phyloP scores from a whole-genome alignment of 2,113 vertebrate genomes.

The Lepus timidus region DNA sequence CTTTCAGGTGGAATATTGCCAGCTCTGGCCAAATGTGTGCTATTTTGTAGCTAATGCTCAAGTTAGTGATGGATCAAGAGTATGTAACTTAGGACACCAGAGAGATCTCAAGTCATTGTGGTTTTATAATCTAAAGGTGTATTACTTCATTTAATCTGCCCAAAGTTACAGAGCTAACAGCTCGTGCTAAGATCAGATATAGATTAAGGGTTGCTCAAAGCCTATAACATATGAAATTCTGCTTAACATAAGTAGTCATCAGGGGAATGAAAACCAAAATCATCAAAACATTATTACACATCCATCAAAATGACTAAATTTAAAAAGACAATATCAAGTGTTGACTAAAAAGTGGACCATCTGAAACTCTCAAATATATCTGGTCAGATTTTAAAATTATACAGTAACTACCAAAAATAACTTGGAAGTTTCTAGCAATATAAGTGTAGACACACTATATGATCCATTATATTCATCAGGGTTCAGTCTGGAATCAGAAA shows the following conservation, averaged over 20 bases:
- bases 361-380: background rate
- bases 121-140: background rate
- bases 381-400: background rate
- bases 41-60: background rate
- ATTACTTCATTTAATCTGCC: background rate
- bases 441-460: background rate
- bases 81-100: background rate
- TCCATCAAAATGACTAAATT: background rate
- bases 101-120: background rate
- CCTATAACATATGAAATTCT: background rate
- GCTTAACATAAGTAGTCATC: background rate
- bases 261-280: background rate
- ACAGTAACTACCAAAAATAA: background rate
- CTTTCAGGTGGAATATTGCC: background rate
- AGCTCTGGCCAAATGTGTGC: background rate
- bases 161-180: background rate
- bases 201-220: background rate
- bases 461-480: background rate
- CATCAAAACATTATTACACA: background rate
- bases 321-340: background rate
- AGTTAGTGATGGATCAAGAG: background rate
- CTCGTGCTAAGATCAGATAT: background rate
- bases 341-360: background rate
- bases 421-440: background rate
- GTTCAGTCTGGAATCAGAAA: background rate